Evolutionary conservation across 2,888 invertebrate genomes (phyloP).

Genomic region (Petrolisthes manimaculis): DNA sequence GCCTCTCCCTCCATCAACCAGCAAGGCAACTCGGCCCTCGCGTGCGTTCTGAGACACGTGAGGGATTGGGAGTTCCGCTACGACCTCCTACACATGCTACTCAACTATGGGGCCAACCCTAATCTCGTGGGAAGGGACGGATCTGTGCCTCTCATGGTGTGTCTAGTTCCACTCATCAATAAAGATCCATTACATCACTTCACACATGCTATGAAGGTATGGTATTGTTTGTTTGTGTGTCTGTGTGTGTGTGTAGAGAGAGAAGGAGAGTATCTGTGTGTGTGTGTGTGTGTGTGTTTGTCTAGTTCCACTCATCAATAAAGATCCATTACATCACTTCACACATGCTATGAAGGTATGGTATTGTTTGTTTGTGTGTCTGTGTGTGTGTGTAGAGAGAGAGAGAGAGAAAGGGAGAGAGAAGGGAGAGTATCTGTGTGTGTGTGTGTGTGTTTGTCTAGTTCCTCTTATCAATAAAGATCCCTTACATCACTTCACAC

Average conservation of each 20-base stretch:
- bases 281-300: background rate
- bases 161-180: conserved; percentile 81
- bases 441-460: conserved; percentile 82
- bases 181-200: conserved; percentile 81
- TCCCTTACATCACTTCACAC: conserved; percentile 79
- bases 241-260: background rate
- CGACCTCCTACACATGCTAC: conserved; percentile 75
- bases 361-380: no score
- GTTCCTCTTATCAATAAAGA: conserved; percentile 83
- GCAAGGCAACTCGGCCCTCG: conserved; percentile 76
- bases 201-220: conserved; percentile 81
- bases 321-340: no score
- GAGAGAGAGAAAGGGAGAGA: no score
- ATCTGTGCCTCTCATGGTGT: conserved; percentile 81
- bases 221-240: background rate
- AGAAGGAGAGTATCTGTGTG: background rate
- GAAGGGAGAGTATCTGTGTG: no score
- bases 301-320: no score
- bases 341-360: no score
- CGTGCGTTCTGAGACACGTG: conserved; percentile 79
- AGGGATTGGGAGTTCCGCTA: conserved; percentile 78
- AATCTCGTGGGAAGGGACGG: conserved; percentile 81
- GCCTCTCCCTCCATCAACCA: conserved; percentile 80
- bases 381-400: no score
- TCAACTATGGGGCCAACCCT: conserved; percentile 77